Conservation (phyloP, 2,888 invertebrate genomes). For the Hedychridium roseum region DNA sequence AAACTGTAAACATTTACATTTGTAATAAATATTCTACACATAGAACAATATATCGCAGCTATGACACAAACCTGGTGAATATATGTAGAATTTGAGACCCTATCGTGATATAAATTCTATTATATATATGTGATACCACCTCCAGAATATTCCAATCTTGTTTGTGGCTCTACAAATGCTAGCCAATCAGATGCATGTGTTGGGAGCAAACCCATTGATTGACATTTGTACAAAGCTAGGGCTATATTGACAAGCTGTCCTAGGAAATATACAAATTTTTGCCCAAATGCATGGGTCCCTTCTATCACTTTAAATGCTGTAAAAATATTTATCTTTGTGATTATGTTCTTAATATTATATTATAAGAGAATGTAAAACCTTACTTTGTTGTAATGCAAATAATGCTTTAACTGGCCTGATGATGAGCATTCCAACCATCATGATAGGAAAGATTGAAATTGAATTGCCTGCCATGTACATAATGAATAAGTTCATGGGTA, state of each 20-base stretch:
- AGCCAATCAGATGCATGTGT: conserved; percentile 98
- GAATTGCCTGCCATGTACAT: conserved; percentile 99
- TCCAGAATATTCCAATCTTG: conserved; percentile 84
- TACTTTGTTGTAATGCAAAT: conserved; percentile 82
- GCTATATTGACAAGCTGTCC: conserved; percentile 93
- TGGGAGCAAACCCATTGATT: conserved; percentile 96
- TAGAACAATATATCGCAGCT: conserved; percentile 14
- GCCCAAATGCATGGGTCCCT: conserved; percentile 87
- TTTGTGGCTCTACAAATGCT: conserved; percentile 93
- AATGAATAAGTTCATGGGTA: conserved; percentile 98
- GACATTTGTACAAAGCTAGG: conserved; percentile 95
- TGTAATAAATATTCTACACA: conserved; percentile 9
- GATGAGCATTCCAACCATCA: conserved; percentile 99
- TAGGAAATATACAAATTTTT: conserved; percentile 91
- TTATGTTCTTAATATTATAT: no score
- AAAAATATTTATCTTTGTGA: conserved; percentile 25
- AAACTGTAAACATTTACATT: conserved; percentile 2
- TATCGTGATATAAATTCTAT: conserved; percentile 24
- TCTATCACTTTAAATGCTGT: conserved; percentile 91
- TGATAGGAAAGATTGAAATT: conserved; percentile 99
- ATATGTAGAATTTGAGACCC: not conserved
- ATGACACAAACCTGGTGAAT: conserved; percentile 5
- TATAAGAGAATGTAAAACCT: no score
- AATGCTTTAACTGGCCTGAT: conserved; percentile 95
- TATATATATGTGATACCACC: conserved; percentile 71